Evolutionary conservation across 2,888 invertebrate species (phyloP), one percentile per base, ranked within the genome.

Genomic region (Griposia aprilina): DNA sequence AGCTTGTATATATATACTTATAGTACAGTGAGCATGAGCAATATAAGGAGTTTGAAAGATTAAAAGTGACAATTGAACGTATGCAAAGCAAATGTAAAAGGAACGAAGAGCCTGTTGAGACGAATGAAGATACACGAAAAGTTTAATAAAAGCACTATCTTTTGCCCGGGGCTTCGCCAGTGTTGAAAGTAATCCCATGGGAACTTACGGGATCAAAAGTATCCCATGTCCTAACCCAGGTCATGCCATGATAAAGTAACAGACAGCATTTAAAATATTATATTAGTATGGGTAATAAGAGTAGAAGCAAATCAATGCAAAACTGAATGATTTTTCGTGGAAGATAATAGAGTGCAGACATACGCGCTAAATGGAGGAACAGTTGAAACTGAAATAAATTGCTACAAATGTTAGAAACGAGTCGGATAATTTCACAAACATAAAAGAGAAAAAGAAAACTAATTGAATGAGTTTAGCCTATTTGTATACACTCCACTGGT

Each of bases 401-500:
- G 5, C 23, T 65, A 10, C 23, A 57, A 26, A 65, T 60, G 4
- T 20, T 15, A n/a, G 1, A 17, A 50, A 36, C 4, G 23, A 20
- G 17, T 63, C 23, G 8, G 36, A 80, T 55, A 36, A 36, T 48
- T 26, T 23, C 10, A 78, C 20, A 23, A 36, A 80, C 3, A 11
- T 6, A 23, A 60, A 63, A 41, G 4, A 55, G 4, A 20, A 15
- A 48, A 67, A 41, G 41, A 7, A 41, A 36, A 17, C 23, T 26
- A 80, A 55, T 76, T 66, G 45, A 50, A 20, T 63, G 26, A 74
- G 68, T 72, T 73, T 41, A 50, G 45, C n/a, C 36, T 80, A 45
- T 62, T 20, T 62, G 78, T 26, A 76, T 83, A 75, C 67, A 62
- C 36, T 78, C 67, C 76, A 62, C 50, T 50, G 26, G 69, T 80